These are phyloP conservation scores for Pteropus alecto DNA, from an alignment of 2,113 vertebrate species.

Conservation along the genomic window DNA sequence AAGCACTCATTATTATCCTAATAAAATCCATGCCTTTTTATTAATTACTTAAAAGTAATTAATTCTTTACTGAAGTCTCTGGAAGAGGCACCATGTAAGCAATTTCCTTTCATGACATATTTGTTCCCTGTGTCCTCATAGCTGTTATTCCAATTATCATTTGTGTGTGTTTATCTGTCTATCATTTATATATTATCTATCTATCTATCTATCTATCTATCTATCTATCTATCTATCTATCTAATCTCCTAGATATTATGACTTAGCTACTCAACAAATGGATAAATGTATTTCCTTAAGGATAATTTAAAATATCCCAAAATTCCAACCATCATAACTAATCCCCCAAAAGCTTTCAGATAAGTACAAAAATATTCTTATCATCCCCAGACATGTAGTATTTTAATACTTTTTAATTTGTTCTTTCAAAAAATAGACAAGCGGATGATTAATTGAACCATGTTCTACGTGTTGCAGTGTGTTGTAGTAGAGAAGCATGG, in stretches of 20 bases:
- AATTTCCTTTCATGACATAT: not conserved
- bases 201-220: not conserved
- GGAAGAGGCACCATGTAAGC: not conserved
- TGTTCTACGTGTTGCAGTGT: not conserved
- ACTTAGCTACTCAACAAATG: not conserved
- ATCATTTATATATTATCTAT: no score
- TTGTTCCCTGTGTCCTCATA: not conserved
- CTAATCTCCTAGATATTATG: not conserved
- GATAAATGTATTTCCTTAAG: not conserved
- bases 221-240: not conserved
- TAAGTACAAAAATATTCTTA: not conserved
- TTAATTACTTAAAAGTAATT: not conserved
- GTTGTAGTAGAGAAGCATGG: not conserved
- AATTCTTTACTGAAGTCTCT: slow-evolving; percentile 16
- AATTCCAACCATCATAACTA: not conserved
- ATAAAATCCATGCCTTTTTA: not conserved
- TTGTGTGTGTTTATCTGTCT: no score
- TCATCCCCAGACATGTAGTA: not conserved
- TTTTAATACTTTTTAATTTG: not conserved
- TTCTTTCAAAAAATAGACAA: not conserved
- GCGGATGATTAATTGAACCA: not conserved
- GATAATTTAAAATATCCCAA: not conserved
- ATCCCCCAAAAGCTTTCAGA: not conserved
- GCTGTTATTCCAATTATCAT: not conserved
- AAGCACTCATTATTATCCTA: not conserved